These are phyloP conservation scores for Rhabdomys pumilio DNA, from an alignment of 2,797 vertebrate species.

Conservation along the genomic window DNA sequence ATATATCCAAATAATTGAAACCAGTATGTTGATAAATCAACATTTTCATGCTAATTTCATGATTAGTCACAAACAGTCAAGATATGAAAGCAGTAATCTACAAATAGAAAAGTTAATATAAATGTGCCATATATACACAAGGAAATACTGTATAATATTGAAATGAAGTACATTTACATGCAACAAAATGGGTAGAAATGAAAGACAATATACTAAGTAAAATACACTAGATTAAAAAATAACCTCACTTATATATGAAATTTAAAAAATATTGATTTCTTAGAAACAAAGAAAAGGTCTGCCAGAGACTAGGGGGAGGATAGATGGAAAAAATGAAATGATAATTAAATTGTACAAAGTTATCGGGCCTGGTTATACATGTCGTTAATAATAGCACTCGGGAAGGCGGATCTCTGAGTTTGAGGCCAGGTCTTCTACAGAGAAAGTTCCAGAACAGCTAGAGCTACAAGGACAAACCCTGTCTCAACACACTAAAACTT, in stretches of 20 bases:
- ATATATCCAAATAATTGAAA: neutral
- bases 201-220: neutral
- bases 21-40: neutral
- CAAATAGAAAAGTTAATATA: neutral
- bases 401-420: neutral
- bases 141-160: neutral
- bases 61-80: neutral
- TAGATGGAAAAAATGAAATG: neutral
- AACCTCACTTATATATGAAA: neutral
- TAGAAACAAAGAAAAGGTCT: neutral
- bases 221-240: neutral
- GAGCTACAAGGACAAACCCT: neutral
- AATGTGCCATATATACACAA: neutral
- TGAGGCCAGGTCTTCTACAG: neutral
- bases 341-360: neutral
- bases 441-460: neutral
- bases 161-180: neutral
- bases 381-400: neutral
- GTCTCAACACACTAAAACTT: neutral
- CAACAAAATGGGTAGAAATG: neutral
- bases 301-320: neutral
- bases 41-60: neutral
- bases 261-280: neutral
- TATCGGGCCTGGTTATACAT: neutral
- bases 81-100: neutral